A percentile compares a stretch with the other conserved stretches of the same genome.
Conservation (phyloP, 2,888 invertebrate species). For the Odontomyia ornata region DNA sequence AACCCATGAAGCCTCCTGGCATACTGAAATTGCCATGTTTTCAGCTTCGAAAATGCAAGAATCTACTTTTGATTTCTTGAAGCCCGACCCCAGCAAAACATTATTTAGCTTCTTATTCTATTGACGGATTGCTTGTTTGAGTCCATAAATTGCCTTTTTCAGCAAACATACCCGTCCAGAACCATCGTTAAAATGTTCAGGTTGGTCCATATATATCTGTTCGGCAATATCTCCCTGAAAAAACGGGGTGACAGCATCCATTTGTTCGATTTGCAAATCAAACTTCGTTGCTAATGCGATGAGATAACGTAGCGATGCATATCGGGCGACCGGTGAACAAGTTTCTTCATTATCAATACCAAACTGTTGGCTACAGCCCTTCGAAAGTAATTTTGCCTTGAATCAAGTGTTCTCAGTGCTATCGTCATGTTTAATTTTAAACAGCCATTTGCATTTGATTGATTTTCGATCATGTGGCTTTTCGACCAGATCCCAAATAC, state of each 20-base stretch:
- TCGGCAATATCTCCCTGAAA: slow-evolving; percentile 40
- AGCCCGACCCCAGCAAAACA: slow-evolving; percentile 38
- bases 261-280: slow-evolving; percentile 35
- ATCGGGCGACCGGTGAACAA: slow-evolving; percentile 51
- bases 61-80: slow-evolving; percentile 24
- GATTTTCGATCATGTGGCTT: slow-evolving; percentile 49
- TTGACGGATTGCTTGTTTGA: slow-evolving; percentile 52
- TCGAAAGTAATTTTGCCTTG: slow-evolving; percentile 53
- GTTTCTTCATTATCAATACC: slow-evolving; percentile 52
- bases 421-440: slow-evolving; percentile 51
- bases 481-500: slow-evolving; percentile 51
- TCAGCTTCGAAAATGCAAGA: slow-evolving; percentile 45
- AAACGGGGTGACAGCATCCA: slow-evolving; percentile 49
- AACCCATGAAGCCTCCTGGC: too few species aligned
- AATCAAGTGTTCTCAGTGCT: slow-evolving; percentile 49
- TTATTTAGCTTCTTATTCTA: slow-evolving; percentile 44
- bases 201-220: slow-evolving; percentile 49
- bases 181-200: too few species aligned
- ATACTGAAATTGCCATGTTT: too few species aligned
- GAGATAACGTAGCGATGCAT: slow-evolving; percentile 49
- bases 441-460: slow-evolving; percentile 54
- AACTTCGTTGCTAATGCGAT: slow-evolving; percentile 43
- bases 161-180: slow-evolving; percentile 47
- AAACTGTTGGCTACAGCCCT: slow-evolving; percentile 53
- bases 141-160: slow-evolving; percentile 43